Percentiles rank a stretch among this genome's conserved stretches.
phyloP scores from a whole-genome alignment of 2,888 invertebrate species.

The Platycnemis pennipes region DNA sequence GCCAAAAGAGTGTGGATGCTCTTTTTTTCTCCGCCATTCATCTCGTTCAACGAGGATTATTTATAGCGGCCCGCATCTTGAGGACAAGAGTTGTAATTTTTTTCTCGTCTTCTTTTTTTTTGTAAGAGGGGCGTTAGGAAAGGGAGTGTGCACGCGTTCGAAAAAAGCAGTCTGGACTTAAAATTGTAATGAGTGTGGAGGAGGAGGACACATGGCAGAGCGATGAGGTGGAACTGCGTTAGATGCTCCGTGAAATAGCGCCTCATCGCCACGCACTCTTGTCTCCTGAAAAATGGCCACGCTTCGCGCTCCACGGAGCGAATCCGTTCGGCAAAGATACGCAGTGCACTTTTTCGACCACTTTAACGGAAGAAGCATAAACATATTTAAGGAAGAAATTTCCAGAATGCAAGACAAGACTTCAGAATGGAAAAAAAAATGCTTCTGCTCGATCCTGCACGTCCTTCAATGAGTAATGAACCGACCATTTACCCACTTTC shows the following conservation, averaged over 20 bases:
- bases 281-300: no score
- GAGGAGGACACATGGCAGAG: not conserved
- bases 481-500: no score
- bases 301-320: no score
- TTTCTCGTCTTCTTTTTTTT: not conserved
- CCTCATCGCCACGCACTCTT: no score
- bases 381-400: no score
- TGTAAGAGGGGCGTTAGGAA: not conserved
- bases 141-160: not conserved
- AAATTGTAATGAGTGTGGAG: not conserved
- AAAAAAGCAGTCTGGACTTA: not conserved
- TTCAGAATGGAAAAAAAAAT: no score
- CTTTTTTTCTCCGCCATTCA: not conserved
- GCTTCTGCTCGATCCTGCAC: no score
- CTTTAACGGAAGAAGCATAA: no score
- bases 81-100: not conserved
- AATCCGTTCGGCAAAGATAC: no score
- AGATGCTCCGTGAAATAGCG: not conserved
- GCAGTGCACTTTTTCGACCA: no score
- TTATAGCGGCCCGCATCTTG: not conserved
- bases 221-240: not conserved
- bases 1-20: not conserved
- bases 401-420: no score
- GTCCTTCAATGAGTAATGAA: no score
- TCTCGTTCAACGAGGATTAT: not conserved